Conservation (phyloP, 2,797 vertebrate species). For the Gymnothorax reevesii region DNA sequence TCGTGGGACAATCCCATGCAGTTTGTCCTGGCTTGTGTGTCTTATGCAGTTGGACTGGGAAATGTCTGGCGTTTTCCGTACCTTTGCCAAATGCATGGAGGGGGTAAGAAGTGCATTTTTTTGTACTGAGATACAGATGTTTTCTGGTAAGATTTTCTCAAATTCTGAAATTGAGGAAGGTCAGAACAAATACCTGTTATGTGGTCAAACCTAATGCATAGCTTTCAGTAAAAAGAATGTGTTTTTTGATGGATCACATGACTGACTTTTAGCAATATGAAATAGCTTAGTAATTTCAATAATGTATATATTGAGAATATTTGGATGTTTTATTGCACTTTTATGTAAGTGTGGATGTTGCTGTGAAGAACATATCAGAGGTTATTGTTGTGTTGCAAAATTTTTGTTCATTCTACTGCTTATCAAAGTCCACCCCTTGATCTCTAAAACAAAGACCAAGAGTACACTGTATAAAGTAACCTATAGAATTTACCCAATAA, state of each 20-base stretch:
- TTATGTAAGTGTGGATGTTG: not conserved
- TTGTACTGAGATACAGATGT: not conserved
- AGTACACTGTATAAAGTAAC: too few relatives aligned
- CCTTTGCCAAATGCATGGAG: conserved; percentile 79
- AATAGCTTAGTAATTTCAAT: not conserved
- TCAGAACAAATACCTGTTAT: not conserved
- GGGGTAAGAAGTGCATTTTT: conserved; percentile 66
- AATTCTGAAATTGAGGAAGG: not conserved
- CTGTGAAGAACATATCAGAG: not conserved
- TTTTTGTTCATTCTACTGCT: not conserved
- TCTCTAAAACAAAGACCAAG: not conserved
- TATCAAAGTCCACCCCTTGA: not conserved
- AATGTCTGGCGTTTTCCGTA: conserved; percentile 83
- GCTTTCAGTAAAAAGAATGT: too few relatives aligned
- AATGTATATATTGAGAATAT: not conserved
- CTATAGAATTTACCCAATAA: too few relatives aligned
- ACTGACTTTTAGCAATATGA: not conserved
- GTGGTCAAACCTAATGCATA: not conserved
- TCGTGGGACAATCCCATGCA: conserved; percentile 72
- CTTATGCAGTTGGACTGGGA: conserved; percentile 77
- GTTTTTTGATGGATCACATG: not conserved
- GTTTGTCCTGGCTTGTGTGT: conserved; percentile 77
- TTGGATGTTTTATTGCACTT: not conserved
- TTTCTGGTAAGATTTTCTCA: not conserved
- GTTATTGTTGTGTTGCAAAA: not conserved